Base-by-base conservation (phyloP, 1,140 invertebrate genomes). In the Yoshiicerus persimilis region DNA sequence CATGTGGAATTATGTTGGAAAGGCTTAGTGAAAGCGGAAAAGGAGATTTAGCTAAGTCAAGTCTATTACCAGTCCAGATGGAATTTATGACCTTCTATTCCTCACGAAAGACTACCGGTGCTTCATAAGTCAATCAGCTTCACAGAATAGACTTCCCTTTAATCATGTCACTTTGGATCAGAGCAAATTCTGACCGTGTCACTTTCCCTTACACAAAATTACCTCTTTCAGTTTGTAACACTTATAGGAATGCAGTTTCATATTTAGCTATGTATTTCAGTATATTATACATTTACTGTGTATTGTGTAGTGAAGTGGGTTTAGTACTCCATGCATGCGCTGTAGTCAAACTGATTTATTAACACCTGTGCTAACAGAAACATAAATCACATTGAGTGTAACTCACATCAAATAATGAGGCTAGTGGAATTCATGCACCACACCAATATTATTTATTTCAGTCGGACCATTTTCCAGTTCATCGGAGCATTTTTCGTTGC, bases 81-180 rank as follows among this genome's bases (percentile, higher is more conserved):
- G 34, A 80, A 80, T 80, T 80, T 80, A 80, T 80, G 75, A 80
- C 75, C 75, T 80, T 80, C 30, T 80, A 80, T 80, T n/a, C 34
- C 32, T 80, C 30, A 80, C 75, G 25, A 36, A 20, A 80, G 75
- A 80, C 32, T 80, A 32, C 75, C 75, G 32, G 11, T 80, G 75
- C 75, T 80, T 80, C 75, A 36, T 80, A 80, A 80, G 75, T 80
- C 75, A 80, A 80, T 80, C 75, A 80, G 32, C 32, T 34, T 80
- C 32, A n/a, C 75, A 20, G 75, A 80, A 80, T 80, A 23, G 75
- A 38, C 32, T 38, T 80, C 32, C 75, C 75, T 80, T 80, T 80
- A 80, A 80, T 80, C 75, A 80, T 38, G 75, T 80, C 75, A 32
- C 30, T 36, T 80, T 80, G 66, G 66, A 70, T 70, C 66, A 30